phyloP scores from a whole-genome alignment of 2,797 vertebrate species.

The Knipowitschia caucasica region DNA sequence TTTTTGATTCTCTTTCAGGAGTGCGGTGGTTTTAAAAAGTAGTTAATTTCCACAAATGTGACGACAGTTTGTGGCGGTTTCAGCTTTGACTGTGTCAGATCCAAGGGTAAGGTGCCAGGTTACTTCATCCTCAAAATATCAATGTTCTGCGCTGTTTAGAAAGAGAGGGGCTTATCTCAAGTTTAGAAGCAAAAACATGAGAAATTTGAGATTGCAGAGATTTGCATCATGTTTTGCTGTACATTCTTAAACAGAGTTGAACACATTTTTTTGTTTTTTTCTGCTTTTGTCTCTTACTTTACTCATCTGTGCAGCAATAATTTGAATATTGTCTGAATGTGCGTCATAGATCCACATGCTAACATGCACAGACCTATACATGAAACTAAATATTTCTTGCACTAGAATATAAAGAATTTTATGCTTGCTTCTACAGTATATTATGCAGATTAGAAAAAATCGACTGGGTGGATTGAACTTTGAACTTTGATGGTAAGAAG shows the following conservation, averaged over 20 bases:
- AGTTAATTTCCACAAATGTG: conserved; percentile 24
- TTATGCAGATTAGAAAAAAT: too few species aligned
- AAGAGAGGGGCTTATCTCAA: conserved; percentile 16
- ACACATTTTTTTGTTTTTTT: neutral
- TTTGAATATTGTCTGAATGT: too few species aligned
- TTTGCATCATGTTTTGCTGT: conserved; percentile 7
- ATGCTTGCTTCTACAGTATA: too few species aligned
- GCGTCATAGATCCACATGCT: too few species aligned
- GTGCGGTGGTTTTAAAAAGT: conserved; percentile 20
- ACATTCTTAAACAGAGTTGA: neutral
- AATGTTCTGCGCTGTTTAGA: conserved; percentile 7
- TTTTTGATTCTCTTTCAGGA: conserved; percentile 30
- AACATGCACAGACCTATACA: too few species aligned
- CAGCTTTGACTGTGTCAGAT: conserved; percentile 36
- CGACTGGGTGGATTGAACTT: too few species aligned
- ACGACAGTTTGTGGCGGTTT: conserved; percentile 15
- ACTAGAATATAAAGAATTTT: too few species aligned
- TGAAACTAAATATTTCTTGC: too few species aligned
- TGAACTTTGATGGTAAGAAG: too few species aligned
- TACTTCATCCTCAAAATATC: conserved; percentile 15
- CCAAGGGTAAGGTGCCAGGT: conserved; percentile 27
- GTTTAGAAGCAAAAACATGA: conserved; percentile 14
- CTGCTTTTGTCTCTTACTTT: too few species aligned
- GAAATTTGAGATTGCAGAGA: conserved; percentile 20
- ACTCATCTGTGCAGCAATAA: too few species aligned